Base-by-base conservation (phyloP, 2,113 vertebrate species). In the Phyllostomus hastatus region DNA sequence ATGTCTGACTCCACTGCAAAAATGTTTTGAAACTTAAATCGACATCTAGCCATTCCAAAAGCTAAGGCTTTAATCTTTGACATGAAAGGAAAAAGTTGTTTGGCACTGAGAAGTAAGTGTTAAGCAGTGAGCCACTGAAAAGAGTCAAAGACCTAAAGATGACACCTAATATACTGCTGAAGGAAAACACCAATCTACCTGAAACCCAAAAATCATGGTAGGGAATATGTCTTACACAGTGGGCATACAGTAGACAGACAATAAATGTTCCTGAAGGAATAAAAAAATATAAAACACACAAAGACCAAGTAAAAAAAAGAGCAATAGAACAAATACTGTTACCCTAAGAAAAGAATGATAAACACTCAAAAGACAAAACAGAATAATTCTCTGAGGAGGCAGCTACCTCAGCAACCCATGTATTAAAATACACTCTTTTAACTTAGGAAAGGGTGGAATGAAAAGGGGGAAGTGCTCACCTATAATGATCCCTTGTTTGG, bases 21-120 rank as follows among this genome's bases (percentile, higher is more conserved):
- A 94, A 57, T 38, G 33, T 64, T 94, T 67, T 73, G 76, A 84
- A 91, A 88, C 38, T 91, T 90, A 89, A 95, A 67, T 28, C 85
- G 84, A 61, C 52, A 95, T 48, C 46, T 57, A 9, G 11, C 59
- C 73, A 35, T 70, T 83, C 61, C 64, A 78, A 85, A 95, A 96
- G 46, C 26, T 73, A 94, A 72, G 52, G 22, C 19, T 94, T 95
- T 88, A 78, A 91, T 85, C 67, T 82, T 41, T 89, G 66, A 94
- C 73, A 90, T 41, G 28, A 84, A 85, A n/a, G 14, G 1, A 69
- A 82, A 90, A 72, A 35, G 31, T 17, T 20, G 52, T 61, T 75
- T 80, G 48, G 26, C 61, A 80, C 4, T 80, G 26, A 81, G 75
- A 87, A 91, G 64, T 20, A 72, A 3, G 11, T 7, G 20, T 52